A percentile compares a stretch with the other conserved stretches of the same genome.
These are phyloP conservation scores for Cichladusa arquata DNA, from an alignment of 2,113 vertebrate genomes.

Conservation along the genomic window DNA sequence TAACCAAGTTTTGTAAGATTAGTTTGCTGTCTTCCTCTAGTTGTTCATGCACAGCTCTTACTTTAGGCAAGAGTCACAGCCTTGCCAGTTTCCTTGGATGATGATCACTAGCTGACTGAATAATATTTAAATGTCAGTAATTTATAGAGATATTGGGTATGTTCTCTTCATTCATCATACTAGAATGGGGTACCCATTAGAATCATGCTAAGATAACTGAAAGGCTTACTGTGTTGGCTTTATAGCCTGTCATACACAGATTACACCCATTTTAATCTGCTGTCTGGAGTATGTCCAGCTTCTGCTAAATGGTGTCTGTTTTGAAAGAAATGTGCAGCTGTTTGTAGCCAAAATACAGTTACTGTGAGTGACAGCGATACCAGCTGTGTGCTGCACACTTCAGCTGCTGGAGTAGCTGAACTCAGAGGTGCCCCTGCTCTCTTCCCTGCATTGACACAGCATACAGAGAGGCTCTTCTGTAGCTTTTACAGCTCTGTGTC, in stretches of 20 bases:
- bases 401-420: background rate
- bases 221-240: background rate
- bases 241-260: background rate
- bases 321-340: constrained; percentile 4
- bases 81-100: background rate
- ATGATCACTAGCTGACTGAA: background rate
- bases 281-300: constrained; percentile 9
- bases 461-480: background rate
- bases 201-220: background rate
- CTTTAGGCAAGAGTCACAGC: background rate
- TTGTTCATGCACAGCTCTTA: background rate
- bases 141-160: background rate
- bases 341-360: background rate
- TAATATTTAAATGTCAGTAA: background rate
- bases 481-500: background rate
- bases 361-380: background rate
- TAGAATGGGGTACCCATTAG: background rate
- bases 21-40: background rate
- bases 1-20: background rate
- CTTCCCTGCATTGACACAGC: background rate
- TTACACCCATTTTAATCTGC: background rate
- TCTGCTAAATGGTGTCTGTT: background rate
- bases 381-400: background rate
- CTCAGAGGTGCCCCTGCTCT: background rate
- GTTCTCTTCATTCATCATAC: background rate